These are phyloP conservation scores for Ditula angustiorana DNA, from an alignment of 2,888 invertebrate genomes.

Conservation along the genomic window DNA sequence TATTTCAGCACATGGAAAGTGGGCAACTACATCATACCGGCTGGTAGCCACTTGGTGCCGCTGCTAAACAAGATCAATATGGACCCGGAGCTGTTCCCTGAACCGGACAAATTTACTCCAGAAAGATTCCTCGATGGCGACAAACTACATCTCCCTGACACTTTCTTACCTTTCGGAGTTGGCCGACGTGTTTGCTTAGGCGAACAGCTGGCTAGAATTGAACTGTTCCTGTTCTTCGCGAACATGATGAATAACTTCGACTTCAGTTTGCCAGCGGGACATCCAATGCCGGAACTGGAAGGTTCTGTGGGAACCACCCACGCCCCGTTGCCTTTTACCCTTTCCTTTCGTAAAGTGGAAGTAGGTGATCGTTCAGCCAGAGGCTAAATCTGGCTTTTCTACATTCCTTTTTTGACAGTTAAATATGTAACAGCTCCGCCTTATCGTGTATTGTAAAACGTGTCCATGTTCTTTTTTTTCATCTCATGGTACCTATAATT, in stretches of 20 bases:
- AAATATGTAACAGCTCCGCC: not conserved
- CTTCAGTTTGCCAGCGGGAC: conserved; percentile 88
- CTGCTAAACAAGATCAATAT: conserved; percentile 93
- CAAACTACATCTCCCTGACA: conserved; percentile 90
- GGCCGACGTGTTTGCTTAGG: conserved; percentile 94
- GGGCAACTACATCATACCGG: conserved; percentile 90
- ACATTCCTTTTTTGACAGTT: not conserved
- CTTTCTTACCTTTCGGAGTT: conserved; percentile 94
- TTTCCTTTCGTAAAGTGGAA: conserved; percentile 43
- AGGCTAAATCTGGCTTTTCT: not conserved
- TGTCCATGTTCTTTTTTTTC: not conserved
- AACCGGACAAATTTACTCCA: conserved; percentile 92
- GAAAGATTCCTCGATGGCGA: conserved; percentile 90
- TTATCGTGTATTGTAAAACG: not conserved
- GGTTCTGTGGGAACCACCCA: conserved; percentile 91
- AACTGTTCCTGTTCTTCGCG: conserved; percentile 92
- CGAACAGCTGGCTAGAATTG: conserved; percentile 92
- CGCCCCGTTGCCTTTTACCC: conserved; percentile 83
- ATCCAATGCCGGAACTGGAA: conserved; percentile 88
- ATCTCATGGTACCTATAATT: not conserved
- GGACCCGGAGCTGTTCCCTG: conserved; percentile 92
- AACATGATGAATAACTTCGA: conserved; percentile 91
- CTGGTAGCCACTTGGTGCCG: conserved; percentile 91
- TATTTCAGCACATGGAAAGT: conserved; percentile 88
- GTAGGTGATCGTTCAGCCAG: not conserved